A percentile compares a stretch with the other conserved stretches of the same genome.
phyloP scores from a whole-genome alignment of 2,113 vertebrate species.

The Crotalus helleri region DNA sequence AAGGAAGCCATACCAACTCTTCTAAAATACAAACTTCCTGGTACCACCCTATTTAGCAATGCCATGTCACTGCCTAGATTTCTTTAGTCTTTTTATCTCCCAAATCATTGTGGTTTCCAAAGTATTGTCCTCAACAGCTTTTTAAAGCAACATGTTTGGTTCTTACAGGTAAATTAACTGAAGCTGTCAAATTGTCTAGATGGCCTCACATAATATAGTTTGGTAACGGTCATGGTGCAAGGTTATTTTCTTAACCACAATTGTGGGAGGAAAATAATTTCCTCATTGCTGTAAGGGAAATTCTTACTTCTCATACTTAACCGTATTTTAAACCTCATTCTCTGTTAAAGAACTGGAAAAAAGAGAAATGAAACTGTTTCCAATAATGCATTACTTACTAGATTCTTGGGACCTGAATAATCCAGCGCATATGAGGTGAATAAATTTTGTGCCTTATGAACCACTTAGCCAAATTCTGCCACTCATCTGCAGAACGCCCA shows the following conservation, averaged over 20 bases:
- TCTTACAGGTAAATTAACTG: neutral
- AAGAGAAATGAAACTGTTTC: neutral
- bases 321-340: neutral
- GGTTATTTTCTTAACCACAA: neutral
- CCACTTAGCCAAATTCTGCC: slow-evolving; percentile 85
- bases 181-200: neutral
- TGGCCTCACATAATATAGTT: neutral
- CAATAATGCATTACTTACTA: slow-evolving; percentile 77
- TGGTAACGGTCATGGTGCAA: neutral
- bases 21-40: neutral
- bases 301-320: slow-evolving; percentile 22
- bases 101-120: neutral
- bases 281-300: neutral
- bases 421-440: slow-evolving; percentile 95
- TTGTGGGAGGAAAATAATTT: neutral
- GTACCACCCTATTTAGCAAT: neutral
- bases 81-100: neutral
- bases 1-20: neutral
- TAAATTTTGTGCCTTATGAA: slow-evolving; percentile 94
- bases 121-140: neutral
- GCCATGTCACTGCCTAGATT: neutral
- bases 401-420: slow-evolving; percentile 96
- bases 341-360: neutral
- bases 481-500: slow-evolving; percentile 84
- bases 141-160: neutral